Evolutionary conservation across 2,888 invertebrate genomes (phyloP).

Genomic region (Cepaea hortensis): DNA sequence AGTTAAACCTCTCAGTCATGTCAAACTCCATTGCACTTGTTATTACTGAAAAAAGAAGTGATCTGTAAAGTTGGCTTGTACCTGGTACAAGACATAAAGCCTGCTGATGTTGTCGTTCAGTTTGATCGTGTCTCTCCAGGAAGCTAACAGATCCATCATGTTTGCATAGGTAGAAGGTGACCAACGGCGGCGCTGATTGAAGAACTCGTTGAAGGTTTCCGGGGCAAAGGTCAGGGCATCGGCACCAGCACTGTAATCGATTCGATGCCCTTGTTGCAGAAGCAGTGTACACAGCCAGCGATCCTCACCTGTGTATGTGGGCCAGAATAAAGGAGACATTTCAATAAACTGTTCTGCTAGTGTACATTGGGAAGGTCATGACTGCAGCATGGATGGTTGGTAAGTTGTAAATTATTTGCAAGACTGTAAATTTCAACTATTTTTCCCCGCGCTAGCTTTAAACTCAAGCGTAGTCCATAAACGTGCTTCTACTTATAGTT

Average conservation of each 20-base stretch:
- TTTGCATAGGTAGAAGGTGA: conserved; percentile 74
- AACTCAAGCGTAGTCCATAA: no score
- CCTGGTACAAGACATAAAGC: conserved; percentile 70
- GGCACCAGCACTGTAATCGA: conserved; percentile 74
- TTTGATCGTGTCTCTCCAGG: conserved; percentile 68
- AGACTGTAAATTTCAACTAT: no score
- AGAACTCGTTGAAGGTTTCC: conserved; percentile 75
- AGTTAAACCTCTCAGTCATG: no score
- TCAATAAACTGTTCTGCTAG: no score
- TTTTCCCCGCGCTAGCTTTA: no score
- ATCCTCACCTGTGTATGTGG: conserved; percentile 70
- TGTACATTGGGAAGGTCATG: no score
- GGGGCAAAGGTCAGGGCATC: conserved; percentile 74
- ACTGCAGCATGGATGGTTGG: no score
- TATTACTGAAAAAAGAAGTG: no score
- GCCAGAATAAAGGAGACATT: no score
- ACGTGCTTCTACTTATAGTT: no score
- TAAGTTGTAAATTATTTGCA: no score
- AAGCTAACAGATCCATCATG: conserved; percentile 72
- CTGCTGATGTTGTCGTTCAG: conserved; percentile 73
- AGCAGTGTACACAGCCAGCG: conserved; percentile 74
- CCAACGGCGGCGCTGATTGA: conserved; percentile 75
- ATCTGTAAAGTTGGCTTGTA: background rate
- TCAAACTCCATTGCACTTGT: no score
- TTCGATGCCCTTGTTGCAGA: conserved; percentile 73